These are phyloP conservation scores for Dryoscopus gambensis DNA, from an alignment of 2,113 vertebrate species.

Conservation along the genomic window DNA sequence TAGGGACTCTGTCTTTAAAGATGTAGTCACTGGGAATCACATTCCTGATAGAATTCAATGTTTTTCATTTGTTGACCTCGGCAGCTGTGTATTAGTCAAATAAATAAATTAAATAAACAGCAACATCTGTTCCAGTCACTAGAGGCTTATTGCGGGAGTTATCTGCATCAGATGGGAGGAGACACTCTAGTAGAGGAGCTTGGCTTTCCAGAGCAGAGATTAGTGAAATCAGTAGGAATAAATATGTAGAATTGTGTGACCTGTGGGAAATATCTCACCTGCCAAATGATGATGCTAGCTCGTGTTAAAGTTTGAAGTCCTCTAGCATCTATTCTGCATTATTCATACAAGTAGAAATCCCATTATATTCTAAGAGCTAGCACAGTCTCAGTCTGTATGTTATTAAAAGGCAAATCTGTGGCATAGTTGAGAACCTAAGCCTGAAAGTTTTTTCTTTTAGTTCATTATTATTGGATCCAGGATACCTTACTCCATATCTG, in stretches of 20 bases:
- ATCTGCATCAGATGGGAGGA: background rate
- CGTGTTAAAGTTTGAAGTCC: background rate
- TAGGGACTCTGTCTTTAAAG: background rate
- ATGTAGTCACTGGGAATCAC: background rate
- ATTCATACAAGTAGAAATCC: background rate
- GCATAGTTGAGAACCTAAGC: background rate
- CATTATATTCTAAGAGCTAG: background rate
- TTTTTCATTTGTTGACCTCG: background rate
- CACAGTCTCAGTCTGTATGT: background rate
- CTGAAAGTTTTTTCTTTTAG: background rate
- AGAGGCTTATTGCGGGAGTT: slow-evolving; percentile 26
- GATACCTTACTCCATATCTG: background rate
- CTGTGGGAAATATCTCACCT: background rate
- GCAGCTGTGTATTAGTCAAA: slow-evolving; percentile 43
- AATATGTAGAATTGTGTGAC: slow-evolving; percentile 4
- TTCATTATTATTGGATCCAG: background rate
- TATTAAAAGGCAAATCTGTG: background rate
- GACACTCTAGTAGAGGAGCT: background rate
- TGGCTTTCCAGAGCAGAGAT: slow-evolving; percentile 9
- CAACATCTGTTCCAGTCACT: slow-evolving; percentile 47
- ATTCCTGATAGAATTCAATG: background rate
- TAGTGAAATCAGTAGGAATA: slow-evolving; percentile 29
- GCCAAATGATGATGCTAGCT: background rate
- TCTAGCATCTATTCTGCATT: slow-evolving; percentile 2
- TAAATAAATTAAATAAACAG: slow-evolving; percentile 62